Evolutionary conservation across 2,888 invertebrate species (phyloP), one percentile per base, ranked within the genome.

Genomic region (Archips crataeganus): DNA sequence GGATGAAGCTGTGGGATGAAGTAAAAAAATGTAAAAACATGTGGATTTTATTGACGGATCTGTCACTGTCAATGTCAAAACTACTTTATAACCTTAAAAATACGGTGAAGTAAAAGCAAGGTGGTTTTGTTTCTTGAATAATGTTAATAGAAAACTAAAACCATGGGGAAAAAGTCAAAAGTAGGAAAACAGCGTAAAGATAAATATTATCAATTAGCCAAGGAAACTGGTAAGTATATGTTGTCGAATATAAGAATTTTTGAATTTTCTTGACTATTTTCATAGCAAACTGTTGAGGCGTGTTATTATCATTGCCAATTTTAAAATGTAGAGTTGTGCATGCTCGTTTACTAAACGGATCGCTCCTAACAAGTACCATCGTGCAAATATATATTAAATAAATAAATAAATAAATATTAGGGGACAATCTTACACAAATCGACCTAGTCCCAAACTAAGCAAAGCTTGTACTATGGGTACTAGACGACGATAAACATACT

Each of bases 141-240:
- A 57, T 73, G 57, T 39, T 13, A 49, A 59, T 34, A 23, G 9
- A 54, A 59, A 49, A 62, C 54, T 65, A n/a, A 65, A 70, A 96
- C 93, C 91, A 99, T 99, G 99, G 98, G 98, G 68, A 98, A 98
- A 90, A 99, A 99, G 91, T 95, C 96, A 11, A 99, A 99, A 97
- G 96, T 98, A 90, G 99, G 99, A 95, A 99, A 99, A 95, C 98
- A 99, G 89, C 96, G 99, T 64, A 98, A 98, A 92, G 99, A 99
- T 96, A 99, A 98, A 95, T 99, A 98, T 93, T 99, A 99, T 93
- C 98, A 99, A 86, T 95, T 99, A 82, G 99, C 99, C 10, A 99
- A 99, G 92, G 99, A 99, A 95, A 98, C 99, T 84, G 99, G 99
- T 98, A 94, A 89, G 87, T 63, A 32, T n/a, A 47, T 32, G 23